A percentile compares a stretch with the other conserved stretches of the same genome.
Conservation (phyloP, 2,797 vertebrate species). For the Protonibea diacanthus region DNA sequence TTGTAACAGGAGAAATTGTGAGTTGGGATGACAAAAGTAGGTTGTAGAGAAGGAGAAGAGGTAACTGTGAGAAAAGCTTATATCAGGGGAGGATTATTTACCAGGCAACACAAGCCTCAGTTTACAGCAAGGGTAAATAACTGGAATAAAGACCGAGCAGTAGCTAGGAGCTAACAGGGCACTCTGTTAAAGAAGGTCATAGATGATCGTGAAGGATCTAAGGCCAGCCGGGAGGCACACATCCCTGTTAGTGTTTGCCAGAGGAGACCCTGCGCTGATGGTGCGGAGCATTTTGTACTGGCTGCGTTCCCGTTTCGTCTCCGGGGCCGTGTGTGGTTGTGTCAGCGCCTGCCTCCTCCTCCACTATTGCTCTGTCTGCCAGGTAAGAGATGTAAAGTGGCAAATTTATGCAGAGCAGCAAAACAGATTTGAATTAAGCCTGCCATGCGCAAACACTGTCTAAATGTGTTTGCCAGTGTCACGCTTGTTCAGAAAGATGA, state of each 20-base stretch:
- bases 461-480: background rate
- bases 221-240: conserved; percentile 13
- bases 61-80: conserved; percentile 18
- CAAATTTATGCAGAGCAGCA: background rate
- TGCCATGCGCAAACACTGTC: background rate
- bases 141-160: background rate
- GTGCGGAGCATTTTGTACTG: conserved; percentile 45
- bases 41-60: background rate
- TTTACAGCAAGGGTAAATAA: conserved; percentile 27
- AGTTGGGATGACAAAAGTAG: conserved; percentile 40
- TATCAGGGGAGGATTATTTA: conserved; percentile 41
- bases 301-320: conserved; percentile 57
- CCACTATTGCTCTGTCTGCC: conserved; percentile 60
- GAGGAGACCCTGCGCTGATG: conserved; percentile 41
- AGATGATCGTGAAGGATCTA: conserved; percentile 28
- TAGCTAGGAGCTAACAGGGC: conserved; percentile 6
- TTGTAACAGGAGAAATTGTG: conserved; percentile 45
- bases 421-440: background rate
- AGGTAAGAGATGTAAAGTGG: conserved; percentile 62
- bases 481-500: background rate
- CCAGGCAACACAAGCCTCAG: conserved; percentile 19
- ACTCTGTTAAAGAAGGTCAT: background rate
- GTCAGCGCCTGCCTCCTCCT: conserved; percentile 61
- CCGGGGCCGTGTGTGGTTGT: conserved; percentile 48
- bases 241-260: conserved; percentile 11